Evolutionary conservation across 37 sponge, comb jelly and placozoan species (phyloP), one percentile per base, ranked within the genome.

Genomic region (Petrosia ficiformis): DNA sequence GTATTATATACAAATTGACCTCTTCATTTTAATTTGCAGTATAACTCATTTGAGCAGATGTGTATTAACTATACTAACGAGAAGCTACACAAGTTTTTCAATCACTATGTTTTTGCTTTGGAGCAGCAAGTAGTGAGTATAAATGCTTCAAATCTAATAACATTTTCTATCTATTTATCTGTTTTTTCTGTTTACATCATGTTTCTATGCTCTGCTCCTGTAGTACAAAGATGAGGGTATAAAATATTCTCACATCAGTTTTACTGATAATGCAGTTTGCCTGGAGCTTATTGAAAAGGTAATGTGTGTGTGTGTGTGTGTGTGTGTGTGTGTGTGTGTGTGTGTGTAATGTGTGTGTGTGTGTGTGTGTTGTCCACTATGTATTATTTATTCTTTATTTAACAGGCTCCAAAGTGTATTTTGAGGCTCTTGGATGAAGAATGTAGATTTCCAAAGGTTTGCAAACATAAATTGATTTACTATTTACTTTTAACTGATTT

Each of bases 51-150:
- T 85, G 94, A 96, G 80, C 97, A 96, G 85, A 84, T 96, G 34
- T 96, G 97, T 66, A 96, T 93, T 82, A 96, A 96, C 77, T 96
- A 85, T 86, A 93, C 94, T 14, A 96, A 96, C 65, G 97, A 96
- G 65, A 96, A 96, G 64, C 77, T 96, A 39, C 97, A 96, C 88
- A 96, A 90, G 77, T 96, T 93, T 77, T 93, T 96, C 86, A 96
- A 90, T 52, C 93, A 96, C 66, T 90, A 96, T 60, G 94, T 93
- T 32, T 96, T 96, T 79, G 76, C 83, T 16, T 75, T 93, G 44
- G 97, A 93, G 70, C 97, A 96, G 39, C 76, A 85, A 28, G 87
- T 81, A 39, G 96, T 95, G 30, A 78, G 92, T 91, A 2, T 40
- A n/a, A 16, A n/a, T n/a, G n/a, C n/a, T n/a, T n/a, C n/a, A n/a